Conservation (phyloP, 2,797 vertebrate genomes). For the Phalanger gymnotis region DNA sequence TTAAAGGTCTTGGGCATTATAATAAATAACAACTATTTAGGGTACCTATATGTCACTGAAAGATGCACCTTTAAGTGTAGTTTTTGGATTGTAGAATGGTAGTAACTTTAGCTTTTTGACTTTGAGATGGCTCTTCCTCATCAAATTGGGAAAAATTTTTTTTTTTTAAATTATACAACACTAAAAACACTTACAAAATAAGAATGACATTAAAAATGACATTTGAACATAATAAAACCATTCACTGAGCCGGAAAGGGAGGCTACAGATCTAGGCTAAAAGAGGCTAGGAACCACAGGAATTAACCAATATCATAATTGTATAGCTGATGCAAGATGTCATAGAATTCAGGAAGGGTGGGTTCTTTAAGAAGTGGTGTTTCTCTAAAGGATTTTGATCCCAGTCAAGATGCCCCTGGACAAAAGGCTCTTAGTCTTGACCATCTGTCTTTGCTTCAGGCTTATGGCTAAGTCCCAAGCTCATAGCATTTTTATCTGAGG, state of each 20-base stretch:
- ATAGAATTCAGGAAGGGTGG: conserved; percentile 14
- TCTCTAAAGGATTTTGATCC: neutral
- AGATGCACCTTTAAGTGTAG: neutral
- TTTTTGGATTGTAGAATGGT: conserved; percentile 37
- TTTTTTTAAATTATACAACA: conserved; percentile 5
- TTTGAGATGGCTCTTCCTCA: neutral
- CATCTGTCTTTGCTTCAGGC: neutral
- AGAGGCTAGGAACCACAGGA: conserved; percentile 1
- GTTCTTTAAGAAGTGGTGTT: neutral
- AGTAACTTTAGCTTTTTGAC: neutral
- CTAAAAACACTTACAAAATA: conserved; percentile 40
- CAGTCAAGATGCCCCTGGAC: neutral
- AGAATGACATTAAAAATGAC: conserved; percentile 41
- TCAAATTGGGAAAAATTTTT: conserved; percentile 23
- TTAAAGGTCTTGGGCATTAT: conserved; percentile 15
- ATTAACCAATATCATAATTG: conserved; percentile 18
- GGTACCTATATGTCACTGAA: conserved; percentile 2
- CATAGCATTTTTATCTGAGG: neutral
- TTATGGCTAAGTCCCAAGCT: conserved; percentile 21
- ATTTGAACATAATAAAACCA: neutral
- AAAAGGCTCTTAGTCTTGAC: neutral
- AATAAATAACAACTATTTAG: neutral
- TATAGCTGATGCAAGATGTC: conserved; percentile 9
- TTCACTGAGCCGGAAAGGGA: neutral
- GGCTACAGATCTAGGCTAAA: neutral